Conservation (phyloP, 2,888 invertebrate genomes). For the Habrosyne pyritoides region DNA sequence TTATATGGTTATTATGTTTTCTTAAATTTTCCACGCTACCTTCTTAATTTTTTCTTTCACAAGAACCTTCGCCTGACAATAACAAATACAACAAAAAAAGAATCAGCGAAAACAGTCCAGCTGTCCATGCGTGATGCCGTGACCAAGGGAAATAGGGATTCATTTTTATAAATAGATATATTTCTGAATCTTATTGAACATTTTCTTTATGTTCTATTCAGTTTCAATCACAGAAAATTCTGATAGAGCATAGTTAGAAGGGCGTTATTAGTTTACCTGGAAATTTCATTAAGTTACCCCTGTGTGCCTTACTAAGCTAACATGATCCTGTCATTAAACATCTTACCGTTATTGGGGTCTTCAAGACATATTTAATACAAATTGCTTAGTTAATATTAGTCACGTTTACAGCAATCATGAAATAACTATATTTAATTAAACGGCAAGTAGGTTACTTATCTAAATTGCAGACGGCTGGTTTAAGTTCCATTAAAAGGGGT, state of each 20-base stretch:
- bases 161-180: no score
- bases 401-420: conserved; percentile 17
- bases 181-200: no score
- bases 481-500: conserved; percentile 74
- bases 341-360: not conserved
- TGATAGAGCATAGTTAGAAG: no score
- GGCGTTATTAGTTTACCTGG: not conserved
- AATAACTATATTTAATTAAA: conserved; percentile 60
- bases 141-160: no score
- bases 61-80: no score
- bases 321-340: not conserved
- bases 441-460: conserved; percentile 62
- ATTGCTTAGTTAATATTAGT: not conserved
- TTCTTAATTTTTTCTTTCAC: no score
- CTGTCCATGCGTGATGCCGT: no score
- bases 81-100: no score
- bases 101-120: no score
- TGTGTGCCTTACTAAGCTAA: not conserved
- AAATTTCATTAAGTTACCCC: not conserved
- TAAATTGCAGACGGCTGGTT: conserved; percentile 69
- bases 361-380: not conserved
- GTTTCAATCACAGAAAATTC: no score
- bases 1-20: no score
- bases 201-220: not conserved
- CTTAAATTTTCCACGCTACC: no score